Evolutionary conservation across 2,888 invertebrate species (phyloP), one percentile per base, ranked within the genome.

Genomic region (Stegophylla sp.): DNA sequence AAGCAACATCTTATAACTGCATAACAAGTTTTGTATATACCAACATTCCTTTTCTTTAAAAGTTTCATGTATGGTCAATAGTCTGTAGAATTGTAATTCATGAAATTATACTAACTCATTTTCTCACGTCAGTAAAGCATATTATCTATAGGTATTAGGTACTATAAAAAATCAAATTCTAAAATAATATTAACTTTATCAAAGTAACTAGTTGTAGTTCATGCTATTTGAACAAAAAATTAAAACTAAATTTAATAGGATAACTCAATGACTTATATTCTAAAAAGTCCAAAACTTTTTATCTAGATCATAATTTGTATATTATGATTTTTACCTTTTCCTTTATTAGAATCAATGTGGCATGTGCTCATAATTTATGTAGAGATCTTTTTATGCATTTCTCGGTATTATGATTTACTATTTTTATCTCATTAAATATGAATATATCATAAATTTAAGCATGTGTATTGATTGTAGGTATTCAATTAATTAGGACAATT

Each of bases 41-140:
- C 23, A 9, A 23, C 34, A 64, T 64, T 75, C 64, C 75, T 75
- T 75, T 75, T 53, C 48, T 48, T 41, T 51, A 9, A n/a, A 23
- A 53, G 53, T 41, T 41, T 23, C 17, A 20, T 48, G 67, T 67
- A 71, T 53, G 69, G 59, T 45, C 26, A 43, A n/a, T 59, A 34
- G 28, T 28, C 28, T 28, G 1, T 53, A 41, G 53, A 53, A 56
- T 20, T 53, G 7, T 20, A 26, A 53, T 71, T 71, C 17, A 56
- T 71, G 15, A 71, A 66, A 23, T 43, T n/a, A 53, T 20, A n/a
- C 28, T 1, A 59, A 17, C 43, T 59, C 12, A 17, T 72, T 17
- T 56, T 72, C 43, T 26, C 43, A 59, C 43, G 43, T 59, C 26
- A 0, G 15, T 34, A n/a, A 5, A 61, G 15, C 61, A 0, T 56